A percentile compares a stretch with the other conserved stretches of the same genome.
phyloP scores from a whole-genome alignment of 2,113 vertebrate species.

The Charina bottae region DNA sequence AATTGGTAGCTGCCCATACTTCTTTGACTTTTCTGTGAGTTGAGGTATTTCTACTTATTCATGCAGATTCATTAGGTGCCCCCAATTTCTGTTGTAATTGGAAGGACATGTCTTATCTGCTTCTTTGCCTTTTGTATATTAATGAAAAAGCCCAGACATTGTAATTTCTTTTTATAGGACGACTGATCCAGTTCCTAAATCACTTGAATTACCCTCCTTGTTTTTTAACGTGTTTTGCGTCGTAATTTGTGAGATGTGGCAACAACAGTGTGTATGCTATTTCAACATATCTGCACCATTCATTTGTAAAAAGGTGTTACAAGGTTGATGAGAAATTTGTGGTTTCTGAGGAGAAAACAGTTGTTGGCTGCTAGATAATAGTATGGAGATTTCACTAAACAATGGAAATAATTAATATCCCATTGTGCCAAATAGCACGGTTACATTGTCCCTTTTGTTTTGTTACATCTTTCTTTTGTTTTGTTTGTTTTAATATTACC shows the following conservation, averaged over 20 bases:
- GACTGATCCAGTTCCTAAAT: not conserved
- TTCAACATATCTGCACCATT: not conserved
- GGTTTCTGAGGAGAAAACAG: not conserved
- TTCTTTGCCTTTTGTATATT: too few relatives aligned
- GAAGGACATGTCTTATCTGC: too few relatives aligned
- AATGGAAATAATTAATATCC: not conserved
- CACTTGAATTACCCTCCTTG: not conserved
- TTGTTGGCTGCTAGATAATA: not conserved
- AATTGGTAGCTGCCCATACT: too few relatives aligned
- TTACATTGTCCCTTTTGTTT: not conserved
- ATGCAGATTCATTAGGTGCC: too few relatives aligned
- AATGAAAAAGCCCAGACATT: not conserved
- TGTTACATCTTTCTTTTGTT: not conserved
- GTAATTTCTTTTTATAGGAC: not conserved
- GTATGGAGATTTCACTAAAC: not conserved
- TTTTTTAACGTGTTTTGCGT: too few relatives aligned
- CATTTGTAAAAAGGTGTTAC: too few relatives aligned
- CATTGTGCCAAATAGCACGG: not conserved
- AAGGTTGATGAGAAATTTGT: not conserved
- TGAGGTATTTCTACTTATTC: too few relatives aligned
- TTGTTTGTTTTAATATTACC: conserved; percentile 4
- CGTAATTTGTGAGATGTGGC: not conserved
- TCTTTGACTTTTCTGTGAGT: too few relatives aligned
- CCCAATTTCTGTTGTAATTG: too few relatives aligned
- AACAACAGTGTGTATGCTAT: not conserved